Base-by-base conservation (phyloP, 2,113 vertebrate genomes). In the Zosterops lateralis region DNA sequence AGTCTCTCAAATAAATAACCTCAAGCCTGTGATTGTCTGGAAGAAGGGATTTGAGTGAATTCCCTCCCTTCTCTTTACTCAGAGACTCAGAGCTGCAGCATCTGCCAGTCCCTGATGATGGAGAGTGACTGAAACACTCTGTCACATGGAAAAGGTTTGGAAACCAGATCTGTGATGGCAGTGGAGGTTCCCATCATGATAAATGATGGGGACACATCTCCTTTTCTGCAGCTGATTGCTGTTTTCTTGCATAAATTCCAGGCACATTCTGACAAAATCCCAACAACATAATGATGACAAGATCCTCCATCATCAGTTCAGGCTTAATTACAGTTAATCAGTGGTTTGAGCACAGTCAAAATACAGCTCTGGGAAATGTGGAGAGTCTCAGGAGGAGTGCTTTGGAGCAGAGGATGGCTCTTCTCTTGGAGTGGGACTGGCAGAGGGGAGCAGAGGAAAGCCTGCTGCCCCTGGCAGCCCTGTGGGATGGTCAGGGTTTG, bases 311-410 rank as follows among this genome's bases (percentile, higher is more conserved):
- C 95, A 92, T 92, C 92, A 90, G 84, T 45, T 96, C 92, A 91
- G 48, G 64, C 84, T 93, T 96, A 95, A 96, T 94, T 96, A 93
- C 67, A 73, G 75, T 96, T 97, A 96, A 96, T 96, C 89, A 95
- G 71, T 67, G 84, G 83, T 88, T 96, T 95, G 85, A 88, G 87
- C 70, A 24, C 92, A 96, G 94, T 89, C 94, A 95, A 93, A 95
- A 94, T 89, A 93, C 58, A 92, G 95, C 78, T 20, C 53, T 88
- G 74, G 75, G 67, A 34, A 68, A 73, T 64, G 84, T 83, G 84
- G 94, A 95, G 93, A 85, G 84, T 44, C 91, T 96, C 60, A 32
- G 82, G 71, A 68, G 73, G 93, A 95, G 89, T 72, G 86, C 51
- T 92, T 66, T 58, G 74, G 81, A 95, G 51, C 62, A 61, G 91